A percentile compares a stretch with the other conserved stretches of the same genome.
These are phyloP conservation scores for Seira sanloemensis DNA, from an alignment of 2,888 invertebrate species.

Conservation along the genomic window DNA sequence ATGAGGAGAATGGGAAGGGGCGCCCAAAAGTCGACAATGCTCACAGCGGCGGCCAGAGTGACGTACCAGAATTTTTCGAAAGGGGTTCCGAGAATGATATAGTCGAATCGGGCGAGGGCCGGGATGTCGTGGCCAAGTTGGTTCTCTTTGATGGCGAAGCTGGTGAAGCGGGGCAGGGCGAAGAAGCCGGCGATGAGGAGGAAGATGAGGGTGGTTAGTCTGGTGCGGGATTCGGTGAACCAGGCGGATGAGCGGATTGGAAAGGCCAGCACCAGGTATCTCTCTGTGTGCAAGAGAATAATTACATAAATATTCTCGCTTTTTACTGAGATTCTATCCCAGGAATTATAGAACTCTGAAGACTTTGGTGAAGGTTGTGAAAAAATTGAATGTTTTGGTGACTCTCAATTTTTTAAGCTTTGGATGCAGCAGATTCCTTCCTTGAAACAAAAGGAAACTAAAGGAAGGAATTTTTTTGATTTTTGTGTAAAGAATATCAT, in stretches of 20 bases:
- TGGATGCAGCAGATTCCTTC: no score
- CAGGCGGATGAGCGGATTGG: neutral
- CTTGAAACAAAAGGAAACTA: no score
- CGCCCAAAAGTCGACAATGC: neutral
- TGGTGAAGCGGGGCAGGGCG: neutral
- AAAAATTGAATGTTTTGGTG: no score
- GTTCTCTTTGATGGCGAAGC: neutral
- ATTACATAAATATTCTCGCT: no score
- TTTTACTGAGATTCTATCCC: no score
- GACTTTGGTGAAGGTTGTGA: no score
- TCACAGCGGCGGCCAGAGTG: neutral
- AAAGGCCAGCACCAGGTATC: neutral
- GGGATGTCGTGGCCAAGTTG: neutral
- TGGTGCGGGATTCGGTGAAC: neutral
- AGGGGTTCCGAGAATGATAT: neutral
- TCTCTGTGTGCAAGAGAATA: no score
- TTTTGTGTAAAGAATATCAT: no score
- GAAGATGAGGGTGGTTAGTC: neutral
- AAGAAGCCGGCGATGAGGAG: neutral
- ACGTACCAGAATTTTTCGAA: neutral
- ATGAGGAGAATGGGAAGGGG: constrained; percentile 5
- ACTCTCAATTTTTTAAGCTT: no score
- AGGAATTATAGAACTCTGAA: no score
- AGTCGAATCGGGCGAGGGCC: neutral
- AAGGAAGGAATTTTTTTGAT: no score